Base-by-base conservation (phyloP, 2,797 vertebrate genomes). In the Poecilia gillii region DNA sequence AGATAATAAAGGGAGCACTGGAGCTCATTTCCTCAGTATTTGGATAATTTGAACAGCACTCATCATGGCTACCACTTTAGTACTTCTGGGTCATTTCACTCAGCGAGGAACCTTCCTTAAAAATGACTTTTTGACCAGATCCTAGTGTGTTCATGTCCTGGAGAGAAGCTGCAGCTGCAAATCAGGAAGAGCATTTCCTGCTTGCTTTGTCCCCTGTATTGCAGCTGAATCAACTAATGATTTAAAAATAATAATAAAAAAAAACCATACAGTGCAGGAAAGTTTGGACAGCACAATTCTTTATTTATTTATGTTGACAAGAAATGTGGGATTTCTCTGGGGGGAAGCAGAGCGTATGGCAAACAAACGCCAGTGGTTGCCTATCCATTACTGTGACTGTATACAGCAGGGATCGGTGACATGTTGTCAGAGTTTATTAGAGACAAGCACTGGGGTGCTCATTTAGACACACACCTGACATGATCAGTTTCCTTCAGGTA, bases 71-170 rank as follows among this genome's bases (percentile, higher is more conserved):
- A 36, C 9, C 31, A 73, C 36, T 73, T 73, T 25, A 55, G 23
- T 73, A 73, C 12, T 73, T 73, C 20, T 18, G 31, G 72, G 72
- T 73, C 49, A 73, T 73, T 73, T 55, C 72, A 25, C 72, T 53
- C 49, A 25, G 47, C 5, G 2, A 39, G 72, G 23, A 41, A 33
- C 36, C 49, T 41, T 73, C 20, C 33, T 55, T 39, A 55, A 45
- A 74, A 74, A 41, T 39, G 49, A 51, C 47, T 36, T 73, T 72
- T 51, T 28, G 72, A 74, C 49, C 31, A 0, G 49, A 74, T 53
- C 49, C 72, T 14, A 62, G 49, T 55, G 46, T 43, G 16, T 70
- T 25, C 18, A 3, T 55, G 49, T 55, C 23, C 23, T 25, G 33
- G 33, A 41, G 49, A 39, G 20, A 14, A 55, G 33, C 23, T 14